Conservation (phyloP, 2,113 vertebrate genomes). For the Picathartes gymnocephalus region DNA sequence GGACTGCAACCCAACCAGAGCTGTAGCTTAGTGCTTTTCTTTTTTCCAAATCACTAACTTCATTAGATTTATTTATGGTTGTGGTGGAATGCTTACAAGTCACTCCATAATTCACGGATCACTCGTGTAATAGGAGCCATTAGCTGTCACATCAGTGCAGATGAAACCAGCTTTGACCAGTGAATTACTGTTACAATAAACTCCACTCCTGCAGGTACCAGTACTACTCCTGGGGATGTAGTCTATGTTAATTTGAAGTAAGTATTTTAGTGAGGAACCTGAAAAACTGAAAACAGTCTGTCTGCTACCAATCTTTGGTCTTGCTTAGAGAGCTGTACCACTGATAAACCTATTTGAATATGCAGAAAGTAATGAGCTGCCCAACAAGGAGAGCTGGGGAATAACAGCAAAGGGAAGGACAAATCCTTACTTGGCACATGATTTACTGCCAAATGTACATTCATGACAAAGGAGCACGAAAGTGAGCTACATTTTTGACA, state of each 20-base stretch:
- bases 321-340: not conserved
- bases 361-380: not conserved
- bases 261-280: not conserved
- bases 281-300: conserved; percentile 14
- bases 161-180: conserved; percentile 42
- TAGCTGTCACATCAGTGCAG: conserved; percentile 54
- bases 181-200: conserved; percentile 52
- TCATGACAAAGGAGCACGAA: conserved; percentile 3
- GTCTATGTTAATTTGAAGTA: conserved; percentile 49
- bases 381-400: not conserved
- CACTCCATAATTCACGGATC: conserved; percentile 23
- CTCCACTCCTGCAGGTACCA: conserved; percentile 16
- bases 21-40: not conserved
- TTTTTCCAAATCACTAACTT: not conserved
- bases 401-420: not conserved
- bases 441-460: conserved; percentile 33
- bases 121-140: not conserved
- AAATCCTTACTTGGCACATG: not conserved
- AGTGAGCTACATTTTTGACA: conserved; percentile 24
- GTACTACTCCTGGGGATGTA: not conserved
- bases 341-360: conserved; percentile 29
- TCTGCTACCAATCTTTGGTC: not conserved
- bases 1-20: not conserved
- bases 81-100: not conserved
- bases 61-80: conserved; percentile 22